Conservation (phyloP, 2,888 invertebrate species). For the Diarsia brunnea region DNA sequence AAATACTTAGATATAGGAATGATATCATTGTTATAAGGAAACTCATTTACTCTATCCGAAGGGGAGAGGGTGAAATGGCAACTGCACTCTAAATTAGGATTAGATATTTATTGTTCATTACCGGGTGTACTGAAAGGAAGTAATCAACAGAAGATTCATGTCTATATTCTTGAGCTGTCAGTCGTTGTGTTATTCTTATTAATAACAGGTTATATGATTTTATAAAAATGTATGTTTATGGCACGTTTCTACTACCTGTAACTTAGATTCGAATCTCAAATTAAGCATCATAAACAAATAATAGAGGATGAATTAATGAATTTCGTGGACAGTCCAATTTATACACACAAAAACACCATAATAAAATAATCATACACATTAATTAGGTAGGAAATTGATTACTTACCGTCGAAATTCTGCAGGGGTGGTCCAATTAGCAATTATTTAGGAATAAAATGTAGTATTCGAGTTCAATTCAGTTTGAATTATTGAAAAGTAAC, state of each 20-base stretch:
- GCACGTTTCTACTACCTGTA: slow-evolving; percentile 45
- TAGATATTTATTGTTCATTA: slow-evolving; percentile 60
- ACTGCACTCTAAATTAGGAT: slow-evolving; percentile 61
- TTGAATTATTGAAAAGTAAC: slow-evolving; percentile 77
- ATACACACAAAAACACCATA: slow-evolving; percentile 72
- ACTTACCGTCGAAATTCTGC: slow-evolving; percentile 70
- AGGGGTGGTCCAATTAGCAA: slow-evolving; percentile 78
- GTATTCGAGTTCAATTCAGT: slow-evolving; percentile 62
- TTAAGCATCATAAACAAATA: slow-evolving; percentile 83
- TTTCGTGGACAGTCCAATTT: slow-evolving; percentile 73
- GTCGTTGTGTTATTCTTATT: slow-evolving; percentile 13
- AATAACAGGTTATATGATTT: slow-evolving; percentile 42
- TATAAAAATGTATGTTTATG: slow-evolving; percentile 37
- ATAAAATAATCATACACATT: slow-evolving; percentile 80
- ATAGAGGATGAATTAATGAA: slow-evolving; percentile 73
- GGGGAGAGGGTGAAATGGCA: slow-evolving; percentile 60
- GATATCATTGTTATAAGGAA: slow-evolving; percentile 61
- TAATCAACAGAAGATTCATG: slow-evolving; percentile 50
- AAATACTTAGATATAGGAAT: slow-evolving; percentile 46
- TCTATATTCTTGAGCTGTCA: slow-evolving; percentile 17
- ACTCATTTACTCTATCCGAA: slow-evolving; percentile 52
- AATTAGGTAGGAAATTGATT: slow-evolving; percentile 75
- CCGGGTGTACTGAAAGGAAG: slow-evolving; percentile 46
- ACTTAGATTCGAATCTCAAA: slow-evolving; percentile 71
- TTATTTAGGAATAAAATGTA: slow-evolving; percentile 62